These are phyloP conservation scores for Sarcophaga variegata DNA, from an alignment of 2,888 invertebrate species.

Conservation along the genomic window DNA sequence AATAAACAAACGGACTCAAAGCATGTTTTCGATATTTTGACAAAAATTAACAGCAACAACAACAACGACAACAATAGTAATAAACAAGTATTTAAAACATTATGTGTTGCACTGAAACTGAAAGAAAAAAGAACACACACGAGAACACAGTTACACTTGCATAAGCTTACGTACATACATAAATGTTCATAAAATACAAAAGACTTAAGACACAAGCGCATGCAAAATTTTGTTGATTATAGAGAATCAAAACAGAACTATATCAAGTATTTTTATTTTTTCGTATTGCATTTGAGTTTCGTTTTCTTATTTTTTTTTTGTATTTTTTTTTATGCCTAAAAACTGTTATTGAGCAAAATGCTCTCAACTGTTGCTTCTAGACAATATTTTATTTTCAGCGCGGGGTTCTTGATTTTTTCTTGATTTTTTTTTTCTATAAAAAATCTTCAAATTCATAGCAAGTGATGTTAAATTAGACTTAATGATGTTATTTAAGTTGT, in stretches of 20 bases:
- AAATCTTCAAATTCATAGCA: not conserved
- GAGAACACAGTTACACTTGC: not conserved
- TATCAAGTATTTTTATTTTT: conserved; percentile 5
- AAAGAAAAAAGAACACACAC: not conserved
- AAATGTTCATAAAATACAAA: conserved; percentile 26
- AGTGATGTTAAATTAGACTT: not conserved
- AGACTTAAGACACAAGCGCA: conserved; percentile 55
- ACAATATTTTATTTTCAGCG: not conserved
- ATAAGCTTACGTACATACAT: not conserved
- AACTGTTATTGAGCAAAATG: conserved; percentile 8
- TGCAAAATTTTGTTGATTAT: not conserved
- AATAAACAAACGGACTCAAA: not conserved
- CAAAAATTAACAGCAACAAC: not conserved
- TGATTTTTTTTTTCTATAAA: not conserved
- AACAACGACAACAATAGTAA: not conserved
- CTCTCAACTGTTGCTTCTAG: too few relatives aligned
- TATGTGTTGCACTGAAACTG: not conserved
- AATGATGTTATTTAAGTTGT: not conserved
- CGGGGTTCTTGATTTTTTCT: not conserved
- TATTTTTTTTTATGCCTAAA: conserved; percentile 23
- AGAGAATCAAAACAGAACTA: not conserved
- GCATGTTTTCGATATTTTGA: not conserved
- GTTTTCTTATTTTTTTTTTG: too few relatives aligned
- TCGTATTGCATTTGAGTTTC: not conserved
- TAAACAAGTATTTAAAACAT: conserved; percentile 20